Evolutionary conservation across 1,140 invertebrate species (phyloP).

Genomic region (Brachionus asplanchnoidis): DNA sequence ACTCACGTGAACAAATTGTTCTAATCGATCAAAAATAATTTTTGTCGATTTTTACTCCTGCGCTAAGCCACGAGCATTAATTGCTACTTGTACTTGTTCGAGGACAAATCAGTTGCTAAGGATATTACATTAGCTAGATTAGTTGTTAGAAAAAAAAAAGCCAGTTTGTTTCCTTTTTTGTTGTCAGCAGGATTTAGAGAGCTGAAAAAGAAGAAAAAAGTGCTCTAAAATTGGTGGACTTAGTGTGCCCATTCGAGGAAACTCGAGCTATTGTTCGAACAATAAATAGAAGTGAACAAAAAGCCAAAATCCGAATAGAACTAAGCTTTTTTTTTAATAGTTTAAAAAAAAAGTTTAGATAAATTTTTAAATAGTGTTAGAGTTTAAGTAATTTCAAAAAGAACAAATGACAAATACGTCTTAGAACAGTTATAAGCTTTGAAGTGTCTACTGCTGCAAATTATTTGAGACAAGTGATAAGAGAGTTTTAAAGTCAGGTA

Average conservation of each 20-base stretch:
- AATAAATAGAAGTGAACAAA: neutral
- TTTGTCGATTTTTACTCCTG: neutral
- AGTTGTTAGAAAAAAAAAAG: neutral
- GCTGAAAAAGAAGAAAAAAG: neutral
- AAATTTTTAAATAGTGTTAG: too few species aligned
- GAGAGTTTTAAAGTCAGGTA: too few species aligned
- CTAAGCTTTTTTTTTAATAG: too few species aligned
- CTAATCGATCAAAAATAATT: neutral
- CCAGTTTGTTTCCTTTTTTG: neutral
- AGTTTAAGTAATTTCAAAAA: too few species aligned
- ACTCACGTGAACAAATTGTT: neutral
- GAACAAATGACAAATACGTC: too few species aligned
- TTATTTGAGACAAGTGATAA: too few species aligned
- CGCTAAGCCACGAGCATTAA: neutral
- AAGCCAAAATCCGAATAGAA: neutral
- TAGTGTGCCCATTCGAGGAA: neutral
- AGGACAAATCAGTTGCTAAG: conserved; percentile 2
- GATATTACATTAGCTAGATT: conserved; percentile 2
- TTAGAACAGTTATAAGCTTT: too few species aligned
- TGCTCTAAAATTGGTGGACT: neutral
- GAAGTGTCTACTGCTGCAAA: too few species aligned
- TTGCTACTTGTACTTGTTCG: neutral
- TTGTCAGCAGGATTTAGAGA: neutral
- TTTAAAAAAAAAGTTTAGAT: too few species aligned
- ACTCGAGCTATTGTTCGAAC: neutral